phyloP scores from a whole-genome alignment of 2,113 vertebrate species.

The Buteo buteo region DNA sequence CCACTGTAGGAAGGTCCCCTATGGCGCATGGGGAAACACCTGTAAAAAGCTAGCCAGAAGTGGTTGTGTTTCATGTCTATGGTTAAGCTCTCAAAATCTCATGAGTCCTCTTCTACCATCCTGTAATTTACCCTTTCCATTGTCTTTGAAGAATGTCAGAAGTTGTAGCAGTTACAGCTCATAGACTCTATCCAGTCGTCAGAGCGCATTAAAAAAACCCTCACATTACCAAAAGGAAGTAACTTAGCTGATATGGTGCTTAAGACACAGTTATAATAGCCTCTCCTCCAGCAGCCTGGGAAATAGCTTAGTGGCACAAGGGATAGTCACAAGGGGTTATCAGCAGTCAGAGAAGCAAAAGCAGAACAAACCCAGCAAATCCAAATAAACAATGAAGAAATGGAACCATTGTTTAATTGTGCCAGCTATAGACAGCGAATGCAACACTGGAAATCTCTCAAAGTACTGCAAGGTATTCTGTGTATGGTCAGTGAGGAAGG shows the following conservation, averaged over 20 bases:
- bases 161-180: not conserved
- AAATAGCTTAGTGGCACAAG: constrained; percentile 17
- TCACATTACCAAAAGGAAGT: constrained; percentile 13
- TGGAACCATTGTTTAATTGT: not conserved
- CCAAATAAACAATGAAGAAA: not conserved
- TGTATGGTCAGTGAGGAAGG: not conserved
- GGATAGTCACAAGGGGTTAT: not conserved
- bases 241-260: not conserved
- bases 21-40: not conserved
- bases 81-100: constrained; percentile 19
- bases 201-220: not conserved
- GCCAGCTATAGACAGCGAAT: not conserved
- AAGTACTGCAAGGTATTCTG: not conserved
- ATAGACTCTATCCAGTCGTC: not conserved
- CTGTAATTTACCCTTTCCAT: constrained; percentile 15
- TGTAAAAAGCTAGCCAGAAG: not conserved
- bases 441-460: not conserved
- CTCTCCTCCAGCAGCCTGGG: not conserved
- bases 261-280: not conserved
- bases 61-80: not conserved
- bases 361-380: constrained; percentile 4
- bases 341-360: constrained; percentile 11
- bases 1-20: not conserved
- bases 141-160: constrained; percentile 19
- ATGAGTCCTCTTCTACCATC: not conserved